These are phyloP conservation scores for Perca fluviatilis DNA, from an alignment of 2,113 vertebrate species.

Conservation along the genomic window DNA sequence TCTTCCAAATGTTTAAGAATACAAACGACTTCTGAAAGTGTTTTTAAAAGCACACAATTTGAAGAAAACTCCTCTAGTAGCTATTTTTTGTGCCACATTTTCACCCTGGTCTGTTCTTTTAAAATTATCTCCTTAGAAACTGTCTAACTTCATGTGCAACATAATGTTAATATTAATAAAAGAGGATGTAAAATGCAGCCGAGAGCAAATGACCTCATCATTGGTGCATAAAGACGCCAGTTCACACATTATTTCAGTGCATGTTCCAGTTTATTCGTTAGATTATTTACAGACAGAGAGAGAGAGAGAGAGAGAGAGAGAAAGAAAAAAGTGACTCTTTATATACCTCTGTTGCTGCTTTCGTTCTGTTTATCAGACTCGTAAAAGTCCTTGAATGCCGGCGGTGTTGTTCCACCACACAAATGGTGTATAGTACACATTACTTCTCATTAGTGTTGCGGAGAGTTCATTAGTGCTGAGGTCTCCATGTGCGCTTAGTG, in stretches of 20 bases:
- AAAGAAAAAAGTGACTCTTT: slow-evolving; percentile 51
- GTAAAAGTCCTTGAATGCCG: slow-evolving; percentile 55
- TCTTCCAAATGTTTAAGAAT: neutral
- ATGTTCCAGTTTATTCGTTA: slow-evolving; percentile 83
- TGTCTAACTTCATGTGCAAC: neutral
- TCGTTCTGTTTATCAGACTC: slow-evolving; percentile 16
- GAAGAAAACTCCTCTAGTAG: neutral
- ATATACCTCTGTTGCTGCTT: slow-evolving; percentile 30
- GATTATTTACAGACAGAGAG: slow-evolving; percentile 83
- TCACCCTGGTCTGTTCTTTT: neutral
- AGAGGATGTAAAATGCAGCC: slow-evolving; percentile 23
- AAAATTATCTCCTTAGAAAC: neutral
- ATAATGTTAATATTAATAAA: neutral
- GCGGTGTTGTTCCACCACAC: slow-evolving; percentile 59
- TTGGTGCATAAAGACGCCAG: slow-evolving; percentile 12
- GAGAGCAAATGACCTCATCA: neutral
- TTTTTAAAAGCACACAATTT: neutral
- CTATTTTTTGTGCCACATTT: too few relatives aligned
- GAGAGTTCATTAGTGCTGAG: slow-evolving; percentile 66
- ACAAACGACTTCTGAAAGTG: neutral
- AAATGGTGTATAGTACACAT: slow-evolving; percentile 45
- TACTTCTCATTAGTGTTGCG: slow-evolving; percentile 67
- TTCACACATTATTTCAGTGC: slow-evolving; percentile 63
- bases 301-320: slow-evolving; percentile 62
- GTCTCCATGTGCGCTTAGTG: slow-evolving; percentile 46